These are phyloP conservation scores for Odontophorus gujanensis DNA, from an alignment of 2,113 vertebrate species.

Conservation along the genomic window DNA sequence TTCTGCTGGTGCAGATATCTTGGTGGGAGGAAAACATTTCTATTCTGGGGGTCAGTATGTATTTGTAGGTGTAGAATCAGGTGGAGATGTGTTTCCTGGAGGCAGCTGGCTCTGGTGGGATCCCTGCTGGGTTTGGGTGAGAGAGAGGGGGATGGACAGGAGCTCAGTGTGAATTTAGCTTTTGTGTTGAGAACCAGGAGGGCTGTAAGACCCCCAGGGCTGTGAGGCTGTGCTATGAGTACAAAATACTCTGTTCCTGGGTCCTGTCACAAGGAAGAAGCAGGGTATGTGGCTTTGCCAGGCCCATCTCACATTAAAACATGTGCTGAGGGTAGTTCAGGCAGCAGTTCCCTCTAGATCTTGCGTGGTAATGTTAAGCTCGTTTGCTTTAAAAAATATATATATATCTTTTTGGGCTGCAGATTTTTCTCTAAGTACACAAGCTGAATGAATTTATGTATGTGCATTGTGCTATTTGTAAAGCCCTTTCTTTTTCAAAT, in stretches of 20 bases:
- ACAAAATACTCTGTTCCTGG: accelerated
- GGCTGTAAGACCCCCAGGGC: background rate
- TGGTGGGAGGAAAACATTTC: accelerated
- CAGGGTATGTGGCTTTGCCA: background rate
- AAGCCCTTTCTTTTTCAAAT: slow-evolving; percentile 38
- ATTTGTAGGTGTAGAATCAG: background rate
- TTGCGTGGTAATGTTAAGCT: background rate
- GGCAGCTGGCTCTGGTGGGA: background rate
- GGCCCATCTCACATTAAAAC: background rate
- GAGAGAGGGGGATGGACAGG: background rate
- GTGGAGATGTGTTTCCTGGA: background rate
- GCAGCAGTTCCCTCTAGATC: background rate
- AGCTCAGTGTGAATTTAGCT: accelerated
- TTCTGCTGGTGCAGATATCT: background rate
- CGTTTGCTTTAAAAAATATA: background rate
- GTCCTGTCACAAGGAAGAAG: background rate
- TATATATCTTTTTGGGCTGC: background rate
- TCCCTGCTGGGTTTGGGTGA: accelerated
- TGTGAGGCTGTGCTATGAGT: background rate
- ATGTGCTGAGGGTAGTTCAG: accelerated
- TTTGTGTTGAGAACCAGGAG: accelerated
- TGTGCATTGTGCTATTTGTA: background rate
- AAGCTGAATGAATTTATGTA: slow-evolving; percentile 8
- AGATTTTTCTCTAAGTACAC: background rate
- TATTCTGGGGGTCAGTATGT: background rate